These are phyloP conservation scores for Drosophila pallidifrons DNA, from an alignment of 1,140 invertebrate species.

Conservation along the genomic window DNA sequence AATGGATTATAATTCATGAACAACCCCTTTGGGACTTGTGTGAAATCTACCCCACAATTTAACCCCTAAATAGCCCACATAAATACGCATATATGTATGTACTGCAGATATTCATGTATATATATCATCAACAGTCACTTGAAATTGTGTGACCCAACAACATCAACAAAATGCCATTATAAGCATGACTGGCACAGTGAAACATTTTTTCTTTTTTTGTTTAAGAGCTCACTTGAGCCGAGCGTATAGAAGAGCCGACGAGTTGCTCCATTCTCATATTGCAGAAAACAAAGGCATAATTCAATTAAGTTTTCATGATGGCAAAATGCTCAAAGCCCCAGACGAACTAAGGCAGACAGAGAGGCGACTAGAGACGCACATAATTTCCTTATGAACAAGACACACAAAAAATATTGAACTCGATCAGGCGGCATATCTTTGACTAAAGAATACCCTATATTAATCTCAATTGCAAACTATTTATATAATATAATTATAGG, in stretches of 20 bases:
- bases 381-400: slow-evolving; percentile 26
- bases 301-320: slow-evolving; percentile 58
- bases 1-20: slow-evolving; percentile 52
- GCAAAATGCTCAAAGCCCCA: slow-evolving; percentile 23
- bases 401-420: slow-evolving; percentile 1
- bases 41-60: slow-evolving; percentile 46
- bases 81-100: slow-evolving; percentile 18
- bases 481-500: too few species aligned
- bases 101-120: background rate
- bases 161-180: slow-evolving; percentile 22
- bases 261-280: slow-evolving; percentile 33
- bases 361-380: slow-evolving; percentile 18
- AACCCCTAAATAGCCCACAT: slow-evolving; percentile 51
- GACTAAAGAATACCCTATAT: background rate
- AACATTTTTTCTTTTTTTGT: slow-evolving; percentile 35
- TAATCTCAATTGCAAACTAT: too few species aligned
- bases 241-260: background rate
- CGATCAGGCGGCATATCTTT: background rate
- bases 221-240: slow-evolving; percentile 6
- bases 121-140: slow-evolving; percentile 52
- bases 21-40: slow-evolving; percentile 40
- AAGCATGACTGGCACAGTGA: slow-evolving; percentile 47
- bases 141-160: slow-evolving; percentile 26
- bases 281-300: slow-evolving; percentile 46
- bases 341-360: background rate